These are phyloP conservation scores for Cotesia chilonis DNA, from an alignment of 1,140 invertebrate species.

Conservation along the genomic window DNA sequence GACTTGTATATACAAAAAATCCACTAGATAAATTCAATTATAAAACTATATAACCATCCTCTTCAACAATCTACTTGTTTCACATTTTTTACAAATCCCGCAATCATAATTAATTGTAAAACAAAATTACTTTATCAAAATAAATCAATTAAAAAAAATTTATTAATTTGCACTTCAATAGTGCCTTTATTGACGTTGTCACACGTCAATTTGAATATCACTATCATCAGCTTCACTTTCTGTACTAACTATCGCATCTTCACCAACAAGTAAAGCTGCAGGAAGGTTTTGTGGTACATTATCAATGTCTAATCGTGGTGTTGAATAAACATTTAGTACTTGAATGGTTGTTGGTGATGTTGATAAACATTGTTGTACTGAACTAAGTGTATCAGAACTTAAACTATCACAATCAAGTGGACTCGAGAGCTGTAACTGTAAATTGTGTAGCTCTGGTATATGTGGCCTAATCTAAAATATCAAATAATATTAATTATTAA, in stretches of 20 bases:
- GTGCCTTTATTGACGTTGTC: conserved; percentile 54
- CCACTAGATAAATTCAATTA: conserved; percentile 25
- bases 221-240: conserved; percentile 65
- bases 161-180: conserved; percentile 10
- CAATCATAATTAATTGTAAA: background rate
- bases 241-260: conserved; percentile 63
- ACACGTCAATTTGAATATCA: conserved; percentile 65
- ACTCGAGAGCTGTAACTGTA: conserved; percentile 60
- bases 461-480: conserved; percentile 71
- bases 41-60: conserved; percentile 34
- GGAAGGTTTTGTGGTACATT: conserved; percentile 64
- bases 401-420: conserved; percentile 59
- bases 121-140: conserved; percentile 8
- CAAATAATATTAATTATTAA: conserved; percentile 23
- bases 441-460: conserved; percentile 69
- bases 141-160: background rate
- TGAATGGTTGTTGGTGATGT: conserved; percentile 63
- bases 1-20: conserved; percentile 34
- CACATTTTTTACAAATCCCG: conserved; percentile 25
- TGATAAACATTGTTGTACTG: conserved; percentile 60
- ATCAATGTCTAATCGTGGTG: conserved; percentile 60
- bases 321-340: conserved; percentile 64
- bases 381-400: conserved; percentile 54
- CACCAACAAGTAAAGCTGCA: conserved; percentile 63
- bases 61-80: conserved; percentile 28